Percentiles rank a stretch among this genome's conserved stretches.
phyloP scores from a whole-genome alignment of 2,113 vertebrate species.

The Scophthalmus maximus region DNA sequence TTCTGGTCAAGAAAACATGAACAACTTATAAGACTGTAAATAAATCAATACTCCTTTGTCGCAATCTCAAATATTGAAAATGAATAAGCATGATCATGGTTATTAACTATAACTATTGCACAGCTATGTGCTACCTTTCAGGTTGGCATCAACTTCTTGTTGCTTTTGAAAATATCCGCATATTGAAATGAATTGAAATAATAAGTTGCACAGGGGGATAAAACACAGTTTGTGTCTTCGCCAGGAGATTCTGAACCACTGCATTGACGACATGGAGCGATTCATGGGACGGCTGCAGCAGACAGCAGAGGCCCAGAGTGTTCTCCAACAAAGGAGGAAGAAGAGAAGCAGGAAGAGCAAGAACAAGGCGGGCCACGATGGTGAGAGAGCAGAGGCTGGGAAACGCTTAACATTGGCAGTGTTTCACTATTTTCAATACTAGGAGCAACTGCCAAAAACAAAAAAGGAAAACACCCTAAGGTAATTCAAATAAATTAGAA shows the following conservation, averaged over 20 bases:
- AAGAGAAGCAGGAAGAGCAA: slow-evolving; percentile 65
- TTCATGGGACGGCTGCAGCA: slow-evolving; percentile 88
- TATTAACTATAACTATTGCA: too few species aligned
- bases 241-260: slow-evolving; percentile 89
- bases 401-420: too few species aligned
- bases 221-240: not conserved
- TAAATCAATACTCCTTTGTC: not conserved
- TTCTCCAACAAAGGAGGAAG: slow-evolving; percentile 83
- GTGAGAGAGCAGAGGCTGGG: slow-evolving; percentile 38
- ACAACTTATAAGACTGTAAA: too few species aligned
- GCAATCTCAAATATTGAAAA: too few species aligned
- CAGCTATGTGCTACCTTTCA: too few species aligned
- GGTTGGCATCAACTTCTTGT: too few species aligned
- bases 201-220: not conserved
- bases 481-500: slow-evolving; percentile 4
- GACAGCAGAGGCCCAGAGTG: slow-evolving; percentile 82
- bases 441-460: too few species aligned
- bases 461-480: not conserved
- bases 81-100: too few species aligned
- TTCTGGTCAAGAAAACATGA: not conserved
- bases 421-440: slow-evolving; percentile 1
- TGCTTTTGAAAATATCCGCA: too few species aligned
- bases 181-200: too few species aligned
- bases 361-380: slow-evolving; percentile 56
- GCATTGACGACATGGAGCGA: slow-evolving; percentile 87